These are phyloP conservation scores for Morphnarchus princeps DNA, from an alignment of 2,113 vertebrate genomes.

Conservation along the genomic window DNA sequence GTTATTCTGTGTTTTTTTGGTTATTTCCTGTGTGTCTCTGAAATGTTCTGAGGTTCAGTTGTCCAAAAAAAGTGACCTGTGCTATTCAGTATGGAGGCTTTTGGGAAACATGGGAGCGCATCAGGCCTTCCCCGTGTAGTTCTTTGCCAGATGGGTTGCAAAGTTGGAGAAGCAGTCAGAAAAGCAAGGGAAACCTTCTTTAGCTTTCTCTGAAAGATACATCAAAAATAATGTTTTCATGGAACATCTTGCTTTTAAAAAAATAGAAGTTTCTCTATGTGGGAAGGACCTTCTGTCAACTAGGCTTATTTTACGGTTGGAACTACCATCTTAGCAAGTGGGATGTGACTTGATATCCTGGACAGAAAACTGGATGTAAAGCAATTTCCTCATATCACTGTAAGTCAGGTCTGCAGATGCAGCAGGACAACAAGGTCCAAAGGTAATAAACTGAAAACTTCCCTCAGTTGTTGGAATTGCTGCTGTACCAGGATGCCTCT, in stretches of 20 bases:
- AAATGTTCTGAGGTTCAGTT: neutral
- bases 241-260: neutral
- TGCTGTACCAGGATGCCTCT: neutral
- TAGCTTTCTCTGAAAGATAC: neutral
- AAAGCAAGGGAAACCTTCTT: neutral
- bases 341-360: neutral
- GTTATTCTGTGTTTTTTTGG: neutral
- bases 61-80: neutral
- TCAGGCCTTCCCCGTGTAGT: rapidly evolving
- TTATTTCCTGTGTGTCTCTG: neutral
- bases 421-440: neutral
- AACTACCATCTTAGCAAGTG: neutral
- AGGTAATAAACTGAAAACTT: neutral
- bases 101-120: neutral
- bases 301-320: neutral
- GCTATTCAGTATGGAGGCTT: neutral
- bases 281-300: neutral
- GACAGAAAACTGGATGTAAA: neutral
- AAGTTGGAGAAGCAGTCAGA: neutral
- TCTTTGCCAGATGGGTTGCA: neutral
- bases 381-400: neutral
- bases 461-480: neutral
- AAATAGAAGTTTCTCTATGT: neutral
- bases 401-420: neutral
- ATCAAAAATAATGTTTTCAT: neutral